These are phyloP conservation scores for Aethina tumida DNA, from an alignment of 1,140 invertebrate genomes.

Conservation along the genomic window DNA sequence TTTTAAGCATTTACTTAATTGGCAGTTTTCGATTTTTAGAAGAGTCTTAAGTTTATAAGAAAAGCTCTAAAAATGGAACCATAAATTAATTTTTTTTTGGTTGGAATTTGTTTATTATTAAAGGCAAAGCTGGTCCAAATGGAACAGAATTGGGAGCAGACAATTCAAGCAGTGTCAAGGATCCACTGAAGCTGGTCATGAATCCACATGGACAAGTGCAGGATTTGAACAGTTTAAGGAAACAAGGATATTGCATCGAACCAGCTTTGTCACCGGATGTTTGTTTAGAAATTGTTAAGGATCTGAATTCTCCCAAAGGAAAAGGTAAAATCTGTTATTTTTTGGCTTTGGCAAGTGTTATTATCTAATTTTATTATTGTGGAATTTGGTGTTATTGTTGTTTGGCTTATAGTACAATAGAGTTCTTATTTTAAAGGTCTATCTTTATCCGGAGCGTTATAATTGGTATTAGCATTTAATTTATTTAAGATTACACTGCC, in stretches of 20 bases:
- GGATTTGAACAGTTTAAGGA: constrained; percentile 49
- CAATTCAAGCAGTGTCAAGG: constrained; percentile 37
- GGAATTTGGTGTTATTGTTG: too few relatives aligned
- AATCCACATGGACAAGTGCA: constrained; percentile 66
- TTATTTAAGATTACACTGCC: not conserved
- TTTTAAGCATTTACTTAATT: too few relatives aligned
- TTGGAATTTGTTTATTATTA: constrained; percentile 7
- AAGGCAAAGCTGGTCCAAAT: constrained; percentile 21
- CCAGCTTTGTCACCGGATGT: constrained; percentile 55
- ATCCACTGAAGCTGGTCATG: constrained; percentile 66
- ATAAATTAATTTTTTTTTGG: not conserved
- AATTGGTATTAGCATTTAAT: not conserved
- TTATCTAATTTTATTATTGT: not conserved
- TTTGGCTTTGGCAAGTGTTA: constrained; percentile 2
- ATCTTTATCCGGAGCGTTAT: not conserved
- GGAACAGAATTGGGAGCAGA: constrained; percentile 14
- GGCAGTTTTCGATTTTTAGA: too few relatives aligned
- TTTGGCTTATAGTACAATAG: too few relatives aligned
- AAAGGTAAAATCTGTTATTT: constrained; percentile 46
- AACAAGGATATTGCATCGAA: constrained; percentile 51
- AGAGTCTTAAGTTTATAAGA: not conserved
- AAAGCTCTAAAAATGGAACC: not conserved
- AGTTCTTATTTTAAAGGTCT: constrained; percentile 1
- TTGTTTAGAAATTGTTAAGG: constrained; percentile 63
- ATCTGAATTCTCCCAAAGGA: constrained; percentile 65